phyloP scores from a whole-genome alignment of 2,797 vertebrate species.

The Spinus olivaceus region DNA sequence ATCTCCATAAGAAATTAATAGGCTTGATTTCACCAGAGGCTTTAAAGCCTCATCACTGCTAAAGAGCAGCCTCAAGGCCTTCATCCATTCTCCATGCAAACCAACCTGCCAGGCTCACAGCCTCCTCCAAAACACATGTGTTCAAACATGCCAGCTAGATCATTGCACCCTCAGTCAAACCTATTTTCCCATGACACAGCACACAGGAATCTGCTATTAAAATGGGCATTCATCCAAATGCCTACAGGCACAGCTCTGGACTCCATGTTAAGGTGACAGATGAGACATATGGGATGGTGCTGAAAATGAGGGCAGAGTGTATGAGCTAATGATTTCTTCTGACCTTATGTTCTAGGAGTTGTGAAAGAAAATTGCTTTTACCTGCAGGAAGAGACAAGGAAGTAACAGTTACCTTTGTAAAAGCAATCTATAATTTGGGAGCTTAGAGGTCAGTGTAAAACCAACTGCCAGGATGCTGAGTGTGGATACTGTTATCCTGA shows the following conservation, averaged over 20 bases:
- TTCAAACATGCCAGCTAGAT: not conserved
- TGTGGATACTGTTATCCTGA: not conserved
- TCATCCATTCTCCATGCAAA: not conserved
- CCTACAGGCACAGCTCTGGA: not conserved
- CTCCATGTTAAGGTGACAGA: not conserved
- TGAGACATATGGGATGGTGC: not conserved
- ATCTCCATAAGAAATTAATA: not conserved
- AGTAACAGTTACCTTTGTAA: not conserved
- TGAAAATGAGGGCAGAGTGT: not conserved
- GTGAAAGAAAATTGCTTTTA: conserved; percentile 18
- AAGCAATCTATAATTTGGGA: not conserved
- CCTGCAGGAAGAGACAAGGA: not conserved
- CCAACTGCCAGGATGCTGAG: not conserved
- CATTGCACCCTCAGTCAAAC: not conserved
- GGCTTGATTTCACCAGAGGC: not conserved
- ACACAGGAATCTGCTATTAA: not conserved
- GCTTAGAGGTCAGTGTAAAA: not conserved
- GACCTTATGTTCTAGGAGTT: not conserved
- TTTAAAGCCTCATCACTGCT: not conserved
- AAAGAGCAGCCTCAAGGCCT: not conserved
- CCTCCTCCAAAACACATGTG: not conserved
- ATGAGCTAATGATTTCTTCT: not conserved
- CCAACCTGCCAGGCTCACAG: not conserved
- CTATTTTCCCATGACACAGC: not conserved
- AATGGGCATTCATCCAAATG: not conserved